Evolutionary conservation across 2,888 invertebrate genomes (phyloP).

Genomic region (Latrodectus elegans): DNA sequence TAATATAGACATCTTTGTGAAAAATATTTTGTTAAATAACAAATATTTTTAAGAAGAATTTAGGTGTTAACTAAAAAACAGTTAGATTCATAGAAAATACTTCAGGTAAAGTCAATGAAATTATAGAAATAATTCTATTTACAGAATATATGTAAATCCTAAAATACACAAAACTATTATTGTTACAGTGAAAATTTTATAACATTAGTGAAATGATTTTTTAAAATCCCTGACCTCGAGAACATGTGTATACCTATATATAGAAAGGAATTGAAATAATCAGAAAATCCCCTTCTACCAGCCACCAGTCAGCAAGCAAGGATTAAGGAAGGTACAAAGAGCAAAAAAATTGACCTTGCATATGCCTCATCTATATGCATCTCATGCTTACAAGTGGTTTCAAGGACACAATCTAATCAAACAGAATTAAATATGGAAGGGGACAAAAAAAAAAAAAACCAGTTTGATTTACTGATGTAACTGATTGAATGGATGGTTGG

Average conservation of each 20-base stretch:
- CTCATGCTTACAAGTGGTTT: slow-evolving; percentile 25
- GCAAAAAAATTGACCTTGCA: slow-evolving; percentile 35
- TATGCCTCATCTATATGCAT: slow-evolving; percentile 48
- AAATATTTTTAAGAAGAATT: too few relatives aligned
- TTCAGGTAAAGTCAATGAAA: too few relatives aligned
- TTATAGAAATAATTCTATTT: too few relatives aligned
- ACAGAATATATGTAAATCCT: too few relatives aligned
- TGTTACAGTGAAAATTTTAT: too few relatives aligned
- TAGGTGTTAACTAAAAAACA: too few relatives aligned
- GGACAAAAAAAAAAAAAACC: slow-evolving; percentile 15
- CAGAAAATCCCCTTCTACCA: not conserved
- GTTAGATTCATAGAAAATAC: too few relatives aligned
- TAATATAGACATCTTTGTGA: too few relatives aligned
- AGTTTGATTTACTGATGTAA: slow-evolving; percentile 25
- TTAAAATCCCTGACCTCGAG: too few relatives aligned
- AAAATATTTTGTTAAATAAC: too few relatives aligned
- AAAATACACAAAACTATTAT: too few relatives aligned
- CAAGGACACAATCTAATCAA: slow-evolving; percentile 39
- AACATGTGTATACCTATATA: not conserved
- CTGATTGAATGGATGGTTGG: not conserved
- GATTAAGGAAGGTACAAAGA: not conserved
- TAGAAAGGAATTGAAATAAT: not conserved
- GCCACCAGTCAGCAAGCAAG: not conserved
- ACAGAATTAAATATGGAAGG: slow-evolving; percentile 11
- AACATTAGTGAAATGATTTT: too few relatives aligned